Evolutionary conservation across 1,140 invertebrate genomes (phyloP), one percentile per base, ranked within the genome.

Genomic region (Rhizoglyphus robini): DNA sequence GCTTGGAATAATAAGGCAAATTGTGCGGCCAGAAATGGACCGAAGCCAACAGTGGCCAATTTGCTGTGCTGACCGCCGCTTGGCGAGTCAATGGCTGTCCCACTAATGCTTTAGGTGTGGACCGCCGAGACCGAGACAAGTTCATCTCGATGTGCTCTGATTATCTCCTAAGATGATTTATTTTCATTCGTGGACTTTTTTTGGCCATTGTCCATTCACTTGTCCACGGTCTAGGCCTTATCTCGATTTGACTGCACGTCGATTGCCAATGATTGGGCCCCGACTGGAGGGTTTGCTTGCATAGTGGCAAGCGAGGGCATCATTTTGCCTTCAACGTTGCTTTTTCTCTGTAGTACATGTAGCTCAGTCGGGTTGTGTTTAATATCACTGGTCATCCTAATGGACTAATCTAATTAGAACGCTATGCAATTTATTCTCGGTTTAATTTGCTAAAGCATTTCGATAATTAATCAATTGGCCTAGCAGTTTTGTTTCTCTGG

Each of bases 361-460:
- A 41, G 8, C 8, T 18, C 18, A 41, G 8, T 11, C 23, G 51
- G 8, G 15, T 54, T 54, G 20, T 54, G 20, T 54, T 54, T 54
- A 25, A 8, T 54, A 54, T 54, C 8, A n/a, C n/a, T n/a, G n/a
- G n/a, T n/a, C n/a, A 23, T 8, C 23, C 20, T 54, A 8, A 8
- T 54, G 51, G 8, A 8, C 20, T 54, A 54, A 54, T 54, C 51
- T 54, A 54, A 54, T 54, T 54, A 54, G 20, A 32, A 32, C 51
- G 31, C 23, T 54, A 23, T 11, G 31, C 51, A 5, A 54, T 54
- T 23, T 20, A 54, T 54, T 54, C 23, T 32, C 8, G 20, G 15
- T 54, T 54, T 54, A 54, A 54, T 54, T 54, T 54, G 51, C 51
- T 54, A 54, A 54, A 54, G 20, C 51, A 54, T 54, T 54, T 54